These are phyloP conservation scores for Anastrepha ludens DNA, from an alignment of 1,140 invertebrate species.

Conservation along the genomic window DNA sequence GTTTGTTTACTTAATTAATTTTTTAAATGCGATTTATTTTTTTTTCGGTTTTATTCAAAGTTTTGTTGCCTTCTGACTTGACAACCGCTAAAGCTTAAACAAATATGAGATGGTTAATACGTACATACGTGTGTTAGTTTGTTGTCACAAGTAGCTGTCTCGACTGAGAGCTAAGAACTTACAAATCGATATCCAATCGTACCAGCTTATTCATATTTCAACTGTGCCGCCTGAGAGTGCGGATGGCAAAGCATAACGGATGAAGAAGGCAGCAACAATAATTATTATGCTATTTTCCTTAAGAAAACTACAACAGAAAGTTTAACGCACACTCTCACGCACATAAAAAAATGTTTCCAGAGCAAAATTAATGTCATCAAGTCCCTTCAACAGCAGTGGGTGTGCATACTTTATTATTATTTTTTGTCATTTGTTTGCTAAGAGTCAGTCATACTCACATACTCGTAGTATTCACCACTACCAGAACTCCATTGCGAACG, in stretches of 20 bases:
- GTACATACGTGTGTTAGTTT: not conserved
- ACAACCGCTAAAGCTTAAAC: too few relatives aligned
- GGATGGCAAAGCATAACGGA: not conserved
- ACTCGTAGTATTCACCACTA: too few relatives aligned
- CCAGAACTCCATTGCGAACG: too few relatives aligned
- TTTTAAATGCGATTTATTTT: too few relatives aligned
- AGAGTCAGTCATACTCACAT: not conserved
- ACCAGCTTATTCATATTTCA: conserved; percentile 5
- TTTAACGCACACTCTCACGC: too few relatives aligned
- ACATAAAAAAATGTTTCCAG: not conserved
- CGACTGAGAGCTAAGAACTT: not conserved
- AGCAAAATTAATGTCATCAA: not conserved
- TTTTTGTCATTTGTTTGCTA: conserved; percentile 9
- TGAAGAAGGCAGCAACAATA: conserved; percentile 8
- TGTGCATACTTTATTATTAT: not conserved
- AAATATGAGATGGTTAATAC: too few relatives aligned
- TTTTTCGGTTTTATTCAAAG: too few relatives aligned
- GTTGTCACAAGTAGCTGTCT: not conserved
- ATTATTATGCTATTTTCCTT: not conserved
- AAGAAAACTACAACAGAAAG: not conserved
- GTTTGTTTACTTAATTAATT: too few relatives aligned
- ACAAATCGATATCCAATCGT: conserved; percentile 18
- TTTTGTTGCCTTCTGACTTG: too few relatives aligned
- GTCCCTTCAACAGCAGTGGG: not conserved
- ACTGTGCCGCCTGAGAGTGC: not conserved